Base-by-base conservation (phyloP, 2,797 vertebrate species). In the Sebastes reedi region DNA sequence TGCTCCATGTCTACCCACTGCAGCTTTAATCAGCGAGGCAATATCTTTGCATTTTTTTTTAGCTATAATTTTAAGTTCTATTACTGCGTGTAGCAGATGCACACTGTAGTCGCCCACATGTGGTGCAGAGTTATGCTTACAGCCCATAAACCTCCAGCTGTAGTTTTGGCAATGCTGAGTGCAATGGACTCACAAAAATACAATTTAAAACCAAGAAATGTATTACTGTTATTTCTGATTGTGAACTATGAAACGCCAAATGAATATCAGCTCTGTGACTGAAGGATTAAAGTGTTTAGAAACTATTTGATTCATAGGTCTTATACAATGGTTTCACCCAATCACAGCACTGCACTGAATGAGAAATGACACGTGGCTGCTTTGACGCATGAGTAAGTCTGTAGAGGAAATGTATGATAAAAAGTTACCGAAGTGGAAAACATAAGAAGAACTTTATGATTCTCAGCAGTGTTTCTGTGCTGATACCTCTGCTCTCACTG, bases 381-480 rank as follows among this genome's bases (percentile, higher is more conserved):
- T 66, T 59, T 67, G 54, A 77, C 30, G 72, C 66, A 72, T 32
- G 54, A 75, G 58, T 72, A 58, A 79, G 42, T 59, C 24, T 71
- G 29, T 36, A 14, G 20, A 66, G 56, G 32, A 67, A 69, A 77
- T 16, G 42, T 42, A 29, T 1, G 6, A 59, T 25, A 59, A 25
- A 29, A 70, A 77, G 62, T 59, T 25, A 81, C 14, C 0, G 2
- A 74, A 69, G 72, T 65, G 65, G 30, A 72, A 86, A 56, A 79
- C 27, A 81, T 69, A 68, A 72, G 58, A 79, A 56, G 16, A 73
- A 82, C 27, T 36, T 77, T 55, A 71, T 85, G 42, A 79, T 72
- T 80, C 56, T 72, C 27, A 67, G 79, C 81, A 65, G 69, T 76
- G 68, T 75, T 64, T 80, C 61, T 67, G 12, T 73, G 64, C 80